Evolutionary conservation across 2,888 invertebrate genomes (phyloP), one percentile per base, ranked within the genome.

Genomic region (Leucophenga maculata): DNA sequence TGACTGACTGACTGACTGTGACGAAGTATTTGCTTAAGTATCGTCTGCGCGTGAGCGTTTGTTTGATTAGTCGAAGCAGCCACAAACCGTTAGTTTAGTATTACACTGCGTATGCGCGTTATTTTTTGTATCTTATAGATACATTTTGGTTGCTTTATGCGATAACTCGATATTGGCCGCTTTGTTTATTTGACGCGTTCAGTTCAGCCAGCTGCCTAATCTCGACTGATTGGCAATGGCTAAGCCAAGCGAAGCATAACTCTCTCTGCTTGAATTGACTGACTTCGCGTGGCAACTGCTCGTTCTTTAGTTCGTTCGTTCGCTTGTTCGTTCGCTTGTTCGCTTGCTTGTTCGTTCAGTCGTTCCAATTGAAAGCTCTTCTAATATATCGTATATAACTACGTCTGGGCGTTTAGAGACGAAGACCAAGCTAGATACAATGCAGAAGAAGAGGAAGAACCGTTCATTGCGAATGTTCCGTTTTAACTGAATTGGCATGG

Each of bases 391-490:
- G 13, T 8, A n/a, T 32, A 32, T 11, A 32, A 59, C 1, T 59
- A 46, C 8, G 39, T 26, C 18, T 20, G 52, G 52, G 6, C 59
- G 59, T 14, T 22, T 4, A 59, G 11, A n/a, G n/a, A n/a, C n/a
- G n/a, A 22, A 54, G 11, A 39, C 39, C 44, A 16, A 60, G n/a
- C n/a, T n/a, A n/a, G n/a, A n/a, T n/a, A n/a, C n/a, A n/a, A n/a
- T n/a, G n/a, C n/a, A n/a, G n/a, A 13, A 18, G n/a, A 44, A n/a
- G 67, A 69, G 65, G 74, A 74, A 73, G 77, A 78, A 87, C 87
- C 86, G 86, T 81, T 80, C 84, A 78, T 82, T 85, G 85, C 83
- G 85, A 86, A 85, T 80, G 86, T 86, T 86, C 83, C 83, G 85
- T 87, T 87, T 86, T 83, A 84, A 87, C 87, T 87, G 86, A 87